Percentiles rank a stretch among this genome's conserved stretches.
Evolutionary conservation across 1,140 invertebrate species (phyloP).

Genomic region (Pissodes strobi): DNA sequence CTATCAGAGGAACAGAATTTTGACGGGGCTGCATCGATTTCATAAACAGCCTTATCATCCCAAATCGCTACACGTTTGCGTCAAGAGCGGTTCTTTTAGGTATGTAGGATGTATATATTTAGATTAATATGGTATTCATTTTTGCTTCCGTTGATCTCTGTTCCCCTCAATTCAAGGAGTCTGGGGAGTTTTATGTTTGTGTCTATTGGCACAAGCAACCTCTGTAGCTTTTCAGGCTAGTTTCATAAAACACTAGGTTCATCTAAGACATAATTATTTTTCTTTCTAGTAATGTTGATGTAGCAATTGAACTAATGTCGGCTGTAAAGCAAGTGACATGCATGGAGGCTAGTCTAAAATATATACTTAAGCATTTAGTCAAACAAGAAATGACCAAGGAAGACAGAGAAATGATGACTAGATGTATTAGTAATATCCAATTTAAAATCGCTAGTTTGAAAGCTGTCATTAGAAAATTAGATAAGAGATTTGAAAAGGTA

Average conservation of each 20-base stretch:
- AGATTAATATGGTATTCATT: too few species aligned
- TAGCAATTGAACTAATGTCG: conserved; percentile 40
- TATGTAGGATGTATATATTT: conserved; percentile 8
- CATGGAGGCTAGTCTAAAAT: conserved; percentile 48
- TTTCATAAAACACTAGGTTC: not conserved
- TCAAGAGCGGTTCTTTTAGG: conserved; percentile 36
- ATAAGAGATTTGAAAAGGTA: conserved; percentile 23
- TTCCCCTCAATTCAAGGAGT: too few species aligned
- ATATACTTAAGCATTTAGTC: conserved; percentile 37
- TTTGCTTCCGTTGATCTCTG: too few species aligned
- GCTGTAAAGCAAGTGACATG: conserved; percentile 43
- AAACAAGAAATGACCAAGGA: conserved; percentile 19
- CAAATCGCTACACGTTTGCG: conserved; percentile 42
- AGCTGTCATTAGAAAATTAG: conserved; percentile 16
- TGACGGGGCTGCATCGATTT: conserved; percentile 55
- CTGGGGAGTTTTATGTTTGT: too few species aligned
- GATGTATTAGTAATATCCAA: conserved; percentile 25
- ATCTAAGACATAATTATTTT: too few species aligned
- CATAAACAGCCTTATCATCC: conserved; percentile 46
- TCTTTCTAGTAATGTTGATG: conserved; percentile 46
- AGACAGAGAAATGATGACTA: conserved; percentile 10
- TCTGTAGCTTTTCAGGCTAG: not conserved
- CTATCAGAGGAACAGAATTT: conserved; percentile 55
- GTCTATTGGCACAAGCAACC: too few species aligned
- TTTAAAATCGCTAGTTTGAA: conserved; percentile 16